Evolutionary conservation across 2,888 invertebrate species (phyloP).

Genomic region (Apomyelois bistriatella): DNA sequence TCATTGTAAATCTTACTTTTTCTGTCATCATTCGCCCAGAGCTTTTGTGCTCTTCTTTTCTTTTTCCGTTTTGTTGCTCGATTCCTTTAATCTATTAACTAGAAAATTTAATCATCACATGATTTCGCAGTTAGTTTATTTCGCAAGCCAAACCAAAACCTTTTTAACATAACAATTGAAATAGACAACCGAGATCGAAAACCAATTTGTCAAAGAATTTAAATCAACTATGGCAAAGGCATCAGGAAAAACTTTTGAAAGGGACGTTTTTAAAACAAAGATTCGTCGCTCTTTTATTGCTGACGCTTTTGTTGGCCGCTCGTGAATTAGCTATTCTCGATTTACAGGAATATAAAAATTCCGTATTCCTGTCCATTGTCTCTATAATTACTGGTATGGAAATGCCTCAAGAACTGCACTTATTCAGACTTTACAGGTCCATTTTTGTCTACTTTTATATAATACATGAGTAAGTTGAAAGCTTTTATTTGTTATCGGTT

Average conservation of each 20-base stretch:
- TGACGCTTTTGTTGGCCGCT: conserved; percentile 2
- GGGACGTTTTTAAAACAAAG: conserved; percentile 14
- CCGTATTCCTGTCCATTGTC: conserved; percentile 10
- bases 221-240: conserved; percentile 11
- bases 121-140: too few relatives aligned
- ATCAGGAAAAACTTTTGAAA: conserved; percentile 9
- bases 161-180: background rate
- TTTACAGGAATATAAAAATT: conserved; percentile 13
- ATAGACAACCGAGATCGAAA: conserved; percentile 1
- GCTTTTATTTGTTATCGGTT: too few relatives aligned
- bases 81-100: too few relatives aligned
- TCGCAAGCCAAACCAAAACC: background rate
- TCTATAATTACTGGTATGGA: conserved; percentile 4
- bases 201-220: conserved; percentile 13
- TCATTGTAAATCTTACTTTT: too few relatives aligned
- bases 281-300: conserved; percentile 13
- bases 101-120: too few relatives aligned
- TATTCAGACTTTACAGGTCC: background rate
- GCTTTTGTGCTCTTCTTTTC: too few relatives aligned
- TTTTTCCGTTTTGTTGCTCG: too few relatives aligned
- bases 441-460: background rate
- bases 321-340: conserved; percentile 11
- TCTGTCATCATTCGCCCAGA: too few relatives aligned
- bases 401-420: background rate
- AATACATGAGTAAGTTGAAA: too few relatives aligned